Base-by-base conservation (phyloP, 2,888 invertebrate species). In the Brachyopa scutellaris region DNA sequence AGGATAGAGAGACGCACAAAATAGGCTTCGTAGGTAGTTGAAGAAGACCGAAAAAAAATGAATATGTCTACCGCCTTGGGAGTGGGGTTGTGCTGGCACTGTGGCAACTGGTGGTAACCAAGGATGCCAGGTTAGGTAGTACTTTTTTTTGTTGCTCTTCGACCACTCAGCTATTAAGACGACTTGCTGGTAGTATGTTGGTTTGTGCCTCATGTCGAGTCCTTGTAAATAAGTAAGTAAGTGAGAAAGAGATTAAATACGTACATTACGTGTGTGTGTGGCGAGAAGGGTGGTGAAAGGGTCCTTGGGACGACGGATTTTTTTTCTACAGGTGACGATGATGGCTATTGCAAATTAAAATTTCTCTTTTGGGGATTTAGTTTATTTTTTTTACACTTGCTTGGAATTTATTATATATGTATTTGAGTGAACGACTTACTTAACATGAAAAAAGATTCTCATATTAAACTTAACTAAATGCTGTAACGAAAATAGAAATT, bases 51-150 rank as follows among this genome's bases (percentile, higher is more conserved):
- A 73, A 42, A 9, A 55, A 21, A 76, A 80, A 51, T 76, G 29
- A 38, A 76, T 80, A 51, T 80, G 80, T 80, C 80, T 80, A 62
- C 69, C 69, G 62, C 62, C 67, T 33, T 26, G 26, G 26, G 74
- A 53, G 29, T 33, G 26, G 19, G 74, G 62, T 21, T 36, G 8
- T 31, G 19, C 29, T 57, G 69, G 26, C 33, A 38, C 76, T 64
- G 76, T 76, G 80, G 80, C 64, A 80, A 80, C 80, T 80, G 76
- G 69, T 80, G 80, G 80, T 80, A 80, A 29, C 40, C 69, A 69
- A 69, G 69, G 74, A 62, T 61, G 40, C 42, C 42, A 23, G 17
- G 51, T 11, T 26, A n/a, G n/a, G n/a, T n/a, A n/a, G n/a, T n/a
- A n/a, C n/a, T 23, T 31, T 51, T 19, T 51, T 53, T 29, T 31